Evolutionary conservation across 2,888 invertebrate genomes (phyloP).

Genomic region (Drosophila siamana): DNA sequence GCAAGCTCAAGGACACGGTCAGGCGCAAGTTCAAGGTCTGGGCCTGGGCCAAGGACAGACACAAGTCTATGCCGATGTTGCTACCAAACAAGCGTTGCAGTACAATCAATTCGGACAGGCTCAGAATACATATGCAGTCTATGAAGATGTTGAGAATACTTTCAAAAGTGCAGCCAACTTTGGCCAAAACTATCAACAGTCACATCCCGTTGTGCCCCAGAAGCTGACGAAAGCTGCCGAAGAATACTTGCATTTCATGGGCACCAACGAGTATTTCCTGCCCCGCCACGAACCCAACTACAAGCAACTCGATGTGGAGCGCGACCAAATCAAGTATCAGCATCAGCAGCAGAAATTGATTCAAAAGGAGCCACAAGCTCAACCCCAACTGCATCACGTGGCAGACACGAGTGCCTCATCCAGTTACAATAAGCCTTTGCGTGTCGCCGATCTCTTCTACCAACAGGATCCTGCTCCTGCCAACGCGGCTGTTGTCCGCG

Average conservation of each 20-base stretch:
- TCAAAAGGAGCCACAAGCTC: constrained; percentile 58
- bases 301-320: constrained; percentile 73
- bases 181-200: constrained; percentile 42
- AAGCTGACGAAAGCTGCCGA: constrained; percentile 77
- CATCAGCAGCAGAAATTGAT: constrained; percentile 57
- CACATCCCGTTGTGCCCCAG: constrained; percentile 15
- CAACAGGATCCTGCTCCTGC: constrained; percentile 70
- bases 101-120: constrained; percentile 9
- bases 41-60: not conserved
- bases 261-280: constrained; percentile 83
- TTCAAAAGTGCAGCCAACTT: constrained; percentile 34
- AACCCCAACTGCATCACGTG: constrained; percentile 32
- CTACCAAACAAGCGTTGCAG: not conserved
- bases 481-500: constrained; percentile 69
- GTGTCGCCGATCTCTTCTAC: constrained; percentile 71
- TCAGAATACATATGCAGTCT: constrained; percentile 66
- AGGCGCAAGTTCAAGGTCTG: not conserved
- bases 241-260: constrained; percentile 83
- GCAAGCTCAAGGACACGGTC: not conserved
- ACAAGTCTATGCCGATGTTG: not conserved
- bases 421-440: constrained; percentile 60
- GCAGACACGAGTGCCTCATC: constrained; percentile 50
- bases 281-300: constrained; percentile 83
- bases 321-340: constrained; percentile 52
- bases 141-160: constrained; percentile 76